Percentiles rank a stretch among this genome's conserved stretches.
phyloP scores from a whole-genome alignment of 2,113 vertebrate genomes.

The Odontesthes bonariensis region DNA sequence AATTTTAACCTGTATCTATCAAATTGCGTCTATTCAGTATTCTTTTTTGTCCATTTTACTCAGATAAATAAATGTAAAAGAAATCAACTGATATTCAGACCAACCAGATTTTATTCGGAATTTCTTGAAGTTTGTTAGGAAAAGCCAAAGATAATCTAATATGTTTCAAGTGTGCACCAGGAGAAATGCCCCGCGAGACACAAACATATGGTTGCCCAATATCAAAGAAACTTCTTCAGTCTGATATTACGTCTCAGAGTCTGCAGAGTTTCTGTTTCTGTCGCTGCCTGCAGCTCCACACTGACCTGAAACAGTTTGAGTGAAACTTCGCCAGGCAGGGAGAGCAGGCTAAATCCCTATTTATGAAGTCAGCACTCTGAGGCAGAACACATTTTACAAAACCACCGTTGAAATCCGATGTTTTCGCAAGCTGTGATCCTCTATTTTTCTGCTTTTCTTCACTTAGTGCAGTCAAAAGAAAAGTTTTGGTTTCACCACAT shows the following conservation, averaged over 20 bases:
- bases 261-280: slow-evolving; percentile 16
- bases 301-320: slow-evolving; percentile 38
- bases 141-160: slow-evolving; percentile 1
- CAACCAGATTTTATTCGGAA: slow-evolving; percentile 20
- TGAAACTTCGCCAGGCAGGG: slow-evolving; percentile 17
- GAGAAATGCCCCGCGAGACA: slow-evolving; percentile 9
- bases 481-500: slow-evolving; percentile 16
- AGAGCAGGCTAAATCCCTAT: slow-evolving; percentile 26
- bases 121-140: not conserved
- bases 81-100: not conserved
- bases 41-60: not conserved
- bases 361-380: slow-evolving; percentile 44
- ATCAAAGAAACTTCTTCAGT: slow-evolving; percentile 4
- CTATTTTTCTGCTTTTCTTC: slow-evolving; percentile 13
- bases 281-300: slow-evolving; percentile 31
- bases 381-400: slow-evolving; percentile 21
- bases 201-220: not conserved
- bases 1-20: slow-evolving; percentile 25
- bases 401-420: slow-evolving; percentile 37
- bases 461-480: slow-evolving; percentile 7
- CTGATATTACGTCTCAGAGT: slow-evolving; percentile 18
- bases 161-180: not conserved
- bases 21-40: not conserved
- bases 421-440: slow-evolving; percentile 16
- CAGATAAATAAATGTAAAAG: slow-evolving; percentile 16